These are phyloP conservation scores for Agonopterix subpropinquella DNA, from an alignment of 2,888 invertebrate species.

Conservation along the genomic window DNA sequence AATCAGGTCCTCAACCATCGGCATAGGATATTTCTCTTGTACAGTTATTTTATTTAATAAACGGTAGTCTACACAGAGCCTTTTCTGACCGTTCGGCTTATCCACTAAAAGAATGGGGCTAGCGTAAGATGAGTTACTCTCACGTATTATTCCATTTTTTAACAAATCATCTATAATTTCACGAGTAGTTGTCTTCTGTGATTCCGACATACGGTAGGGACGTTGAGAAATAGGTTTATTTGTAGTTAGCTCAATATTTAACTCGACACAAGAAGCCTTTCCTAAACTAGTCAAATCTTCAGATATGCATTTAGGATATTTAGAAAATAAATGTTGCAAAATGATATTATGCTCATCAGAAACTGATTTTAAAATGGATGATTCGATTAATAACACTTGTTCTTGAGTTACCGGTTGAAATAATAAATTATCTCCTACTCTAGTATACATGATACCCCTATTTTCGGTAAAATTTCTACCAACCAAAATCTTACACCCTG, in stretches of 20 bases:
- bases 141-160: constrained; percentile 6
- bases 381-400: background rate
- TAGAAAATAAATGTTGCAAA: constrained; percentile 8
- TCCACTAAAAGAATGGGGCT: constrained; percentile 7
- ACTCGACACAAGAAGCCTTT: constrained; percentile 12
- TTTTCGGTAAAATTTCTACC: no score
- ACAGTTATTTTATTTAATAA: constrained; percentile 15
- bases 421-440: constrained; percentile 9
- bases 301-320: constrained; percentile 10
- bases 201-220: constrained; percentile 14
- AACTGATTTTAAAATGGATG: background rate
- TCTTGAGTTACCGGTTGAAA: constrained; percentile 6
- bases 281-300: constrained; percentile 11
- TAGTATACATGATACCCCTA: no score
- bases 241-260: constrained; percentile 11
- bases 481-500: no score
- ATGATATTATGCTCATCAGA: background rate
- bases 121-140: constrained; percentile 8
- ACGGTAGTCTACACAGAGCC: constrained; percentile 19
- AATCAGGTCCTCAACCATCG: constrained; percentile 26
- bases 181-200: constrained; percentile 5
- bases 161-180: constrained; percentile 9
- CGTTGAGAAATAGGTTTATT: constrained; percentile 12
- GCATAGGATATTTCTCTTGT: constrained; percentile 23
- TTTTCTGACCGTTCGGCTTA: constrained; percentile 17